A percentile compares a stretch with the other conserved stretches of the same genome.
Conservation (phyloP, 2,113 vertebrate genomes). For the Lasiurus borealis region DNA sequence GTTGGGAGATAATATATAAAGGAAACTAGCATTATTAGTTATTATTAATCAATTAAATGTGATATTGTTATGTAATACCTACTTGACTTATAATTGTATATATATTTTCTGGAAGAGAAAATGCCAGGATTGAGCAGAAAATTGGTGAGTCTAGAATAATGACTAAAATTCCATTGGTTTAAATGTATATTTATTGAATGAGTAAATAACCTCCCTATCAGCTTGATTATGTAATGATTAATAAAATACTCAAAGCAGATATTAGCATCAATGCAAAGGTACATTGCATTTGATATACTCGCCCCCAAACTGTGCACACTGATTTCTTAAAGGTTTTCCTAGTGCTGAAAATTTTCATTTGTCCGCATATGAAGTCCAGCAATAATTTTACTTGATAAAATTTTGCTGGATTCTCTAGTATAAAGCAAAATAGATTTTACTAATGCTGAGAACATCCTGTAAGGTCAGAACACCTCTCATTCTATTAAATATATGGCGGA, state of each 20-base stretch:
- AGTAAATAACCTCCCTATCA: background rate
- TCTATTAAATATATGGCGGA: background rate
- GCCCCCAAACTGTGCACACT: background rate
- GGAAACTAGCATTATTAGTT: background rate
- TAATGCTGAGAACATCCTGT: background rate
- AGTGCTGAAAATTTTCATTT: background rate
- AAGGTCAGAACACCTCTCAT: background rate
- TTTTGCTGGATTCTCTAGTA: background rate
- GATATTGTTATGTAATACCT: background rate
- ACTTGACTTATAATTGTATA: background rate
- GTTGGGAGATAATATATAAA: background rate
- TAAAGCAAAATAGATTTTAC: background rate
- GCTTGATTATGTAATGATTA: background rate
- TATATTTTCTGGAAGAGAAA: conserved; percentile 33
- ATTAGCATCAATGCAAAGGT: background rate
- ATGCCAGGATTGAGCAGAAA: background rate
- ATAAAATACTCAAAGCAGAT: background rate
- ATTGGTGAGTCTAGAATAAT: background rate
- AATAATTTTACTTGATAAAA: background rate
- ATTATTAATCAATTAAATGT: background rate
- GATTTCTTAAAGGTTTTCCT: background rate
- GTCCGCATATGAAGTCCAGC: background rate
- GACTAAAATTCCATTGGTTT: background rate
- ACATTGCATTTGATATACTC: background rate
- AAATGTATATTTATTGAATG: conserved; percentile 36